A percentile compares a stretch with the other conserved stretches of the same genome.
phyloP scores from a whole-genome alignment of 2,888 invertebrate species.

The Oxytorus armatus region DNA sequence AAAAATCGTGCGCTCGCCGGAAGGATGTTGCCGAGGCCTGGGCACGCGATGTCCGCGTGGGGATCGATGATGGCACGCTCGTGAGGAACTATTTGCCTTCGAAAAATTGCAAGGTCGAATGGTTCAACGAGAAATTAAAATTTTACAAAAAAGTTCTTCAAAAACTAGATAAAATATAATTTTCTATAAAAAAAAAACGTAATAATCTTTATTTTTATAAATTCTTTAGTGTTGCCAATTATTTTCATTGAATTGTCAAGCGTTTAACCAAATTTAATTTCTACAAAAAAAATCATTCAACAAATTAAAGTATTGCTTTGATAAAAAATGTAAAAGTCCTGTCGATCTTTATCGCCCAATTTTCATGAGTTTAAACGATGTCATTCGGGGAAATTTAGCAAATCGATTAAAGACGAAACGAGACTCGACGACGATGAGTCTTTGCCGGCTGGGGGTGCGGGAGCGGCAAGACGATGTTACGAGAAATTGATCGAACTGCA shows the following conservation, averaged over 20 bases:
- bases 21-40: constrained; percentile 40
- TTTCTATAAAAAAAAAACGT: no score
- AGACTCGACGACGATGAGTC: constrained; percentile 34
- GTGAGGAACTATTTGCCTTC: constrained; percentile 36
- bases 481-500: constrained; percentile 83
- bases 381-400: constrained; percentile 3
- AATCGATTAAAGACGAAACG: constrained; percentile 10
- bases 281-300: no score
- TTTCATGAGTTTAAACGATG: not conserved
- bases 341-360: not conserved
- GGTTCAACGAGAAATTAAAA: not conserved
- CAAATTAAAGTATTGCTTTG: no score
- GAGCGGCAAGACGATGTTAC: constrained; percentile 29
- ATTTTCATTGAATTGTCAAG: no score
- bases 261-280: no score
- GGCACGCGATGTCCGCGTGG: constrained; percentile 44
- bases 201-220: no score
- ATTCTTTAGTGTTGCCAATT: no score
- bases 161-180: no score
- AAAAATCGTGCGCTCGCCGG: constrained; percentile 38
- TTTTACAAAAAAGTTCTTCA: not conserved
- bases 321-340: no score
- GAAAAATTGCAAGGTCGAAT: constrained; percentile 53
- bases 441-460: not conserved
- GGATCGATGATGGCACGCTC: constrained; percentile 53